Base-by-base conservation (phyloP, 2,888 invertebrate species). In the Nebria salina region DNA sequence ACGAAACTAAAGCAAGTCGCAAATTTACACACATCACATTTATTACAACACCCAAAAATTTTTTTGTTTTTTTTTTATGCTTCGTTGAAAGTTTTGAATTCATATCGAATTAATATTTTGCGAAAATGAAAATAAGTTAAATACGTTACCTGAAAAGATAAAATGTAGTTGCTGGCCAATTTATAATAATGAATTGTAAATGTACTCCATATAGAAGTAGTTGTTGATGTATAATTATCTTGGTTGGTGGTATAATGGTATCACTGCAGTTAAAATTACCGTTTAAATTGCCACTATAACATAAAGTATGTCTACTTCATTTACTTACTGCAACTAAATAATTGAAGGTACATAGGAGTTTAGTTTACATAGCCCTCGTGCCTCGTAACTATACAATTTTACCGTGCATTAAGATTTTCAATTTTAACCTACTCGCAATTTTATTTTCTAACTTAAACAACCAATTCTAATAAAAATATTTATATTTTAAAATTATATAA, bases 151-250 rank as follows among this genome's bases (percentile, higher is more conserved):
- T 11, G 54, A 3, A 54, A 54, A 54, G 54, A 54, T 43, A 54
- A 54, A 54, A 54, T 7, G 13, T 13, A 54, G 20, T 20, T 20
- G 20, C 11, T 54, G 54, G 15, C 70, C 25, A 20, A 25, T 26
- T 20, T 25, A 70, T 26, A 70, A 70, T 70, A 70, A 70, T 70
- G 70, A 70, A 26, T 70, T 70, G 70, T 26, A 70, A 70, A 70
- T 25, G 25, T 70, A 34, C 66, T 66, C 66, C 13, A 15, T 25
- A 66, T 66, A 66, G 8, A 66, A 20, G 15, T 7, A 13, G 25
- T 70, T 70, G 70, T 70, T 70, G 70, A 70, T 70, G 25, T 20
- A 15, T 70, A 70, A 70, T 70, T 70, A 70, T 25, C 25, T 70
- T 34, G 11, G 15, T 70, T 70, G 70, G 25, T 13, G 25, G 26